Evolutionary conservation across 2,113 vertebrate genomes (phyloP).

Genomic region (Chlorodrepanis virens): DNA sequence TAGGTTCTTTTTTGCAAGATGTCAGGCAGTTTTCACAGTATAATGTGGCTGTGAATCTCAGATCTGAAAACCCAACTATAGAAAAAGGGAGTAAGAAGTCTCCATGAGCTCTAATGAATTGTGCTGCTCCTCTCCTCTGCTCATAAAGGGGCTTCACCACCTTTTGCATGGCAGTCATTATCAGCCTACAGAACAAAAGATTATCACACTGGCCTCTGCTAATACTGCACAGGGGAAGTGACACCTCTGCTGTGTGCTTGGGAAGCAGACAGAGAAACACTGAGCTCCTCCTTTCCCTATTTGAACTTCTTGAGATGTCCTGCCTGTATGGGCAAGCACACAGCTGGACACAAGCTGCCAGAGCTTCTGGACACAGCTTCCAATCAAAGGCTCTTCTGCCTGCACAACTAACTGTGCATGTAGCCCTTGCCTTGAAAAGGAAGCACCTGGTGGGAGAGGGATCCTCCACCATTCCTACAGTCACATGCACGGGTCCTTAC

Average conservation of each 20-base stretch:
- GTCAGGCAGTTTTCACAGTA: conserved; percentile 11
- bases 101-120: not conserved
- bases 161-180: not conserved
- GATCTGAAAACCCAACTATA: not conserved
- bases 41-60: not conserved
- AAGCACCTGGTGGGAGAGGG: not conserved
- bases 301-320: not conserved
- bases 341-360: not conserved
- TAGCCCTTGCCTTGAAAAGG: not conserved
- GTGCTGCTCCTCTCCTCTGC: not conserved
- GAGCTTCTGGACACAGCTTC: not conserved
- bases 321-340: not conserved
- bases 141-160: not conserved
- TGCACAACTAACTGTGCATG: fast-evolving
- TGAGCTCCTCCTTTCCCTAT: not conserved
- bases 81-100: not conserved
- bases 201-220: not conserved
- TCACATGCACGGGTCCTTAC: not conserved
- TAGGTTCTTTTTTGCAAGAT: not conserved
- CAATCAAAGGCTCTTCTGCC: not conserved
- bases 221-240: not conserved
- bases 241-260: not conserved
- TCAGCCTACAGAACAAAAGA: not conserved
- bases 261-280: not conserved
- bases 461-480: not conserved